Evolutionary conservation across 2,797 vertebrate genomes (phyloP), one percentile per base, ranked within the genome.

Genomic region (Melopsittacus undulatus): DNA sequence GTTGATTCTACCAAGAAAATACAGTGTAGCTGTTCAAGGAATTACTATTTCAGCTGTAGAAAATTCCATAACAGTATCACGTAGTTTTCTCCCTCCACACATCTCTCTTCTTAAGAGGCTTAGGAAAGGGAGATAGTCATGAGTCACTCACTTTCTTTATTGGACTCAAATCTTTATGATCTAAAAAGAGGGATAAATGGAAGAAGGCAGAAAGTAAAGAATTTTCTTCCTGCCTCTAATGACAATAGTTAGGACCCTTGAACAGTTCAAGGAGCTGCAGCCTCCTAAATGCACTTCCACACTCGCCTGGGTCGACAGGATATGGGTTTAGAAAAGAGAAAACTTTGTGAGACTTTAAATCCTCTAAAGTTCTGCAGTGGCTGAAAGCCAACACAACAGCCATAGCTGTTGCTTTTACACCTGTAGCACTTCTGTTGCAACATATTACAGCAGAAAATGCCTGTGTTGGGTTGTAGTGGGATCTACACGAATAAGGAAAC

Each of bases 81-180:
- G 3, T 1, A 54, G n/a, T 8, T 77, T 89, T 75, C 75, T 42
- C 43, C 34, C 36, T 73, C 57, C 40, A 27, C 12, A 43, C 14
- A 77, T 48, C 57, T 86, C 63, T 91, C 83, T 82, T 59, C 48
- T 62, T 76, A 88, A 42, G 85, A 76, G 42, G 62, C 46, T 92
- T 51, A 87, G 30, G 63, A 92, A 76, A 64, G 34, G 26, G 52
- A 89, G 46, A 89, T n/a, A 94, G 63, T 32, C 29, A 32, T 19
- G 13, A 81, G 32, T 8, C 46, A 82, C 22, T 78, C 38, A 30
- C 74, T 66, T 2, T 49, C 34, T 94, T 92, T 77, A 79, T 34
- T 85, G 56, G 52, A 74, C 70, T 92, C 87, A 84, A 91, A 63
- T 84, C 51, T 83, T 83, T 88, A 75, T 92, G 89, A 91, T 85